Evolutionary conservation across 2,888 invertebrate species (phyloP).

Genomic region (Dolichopus griseipennis): DNA sequence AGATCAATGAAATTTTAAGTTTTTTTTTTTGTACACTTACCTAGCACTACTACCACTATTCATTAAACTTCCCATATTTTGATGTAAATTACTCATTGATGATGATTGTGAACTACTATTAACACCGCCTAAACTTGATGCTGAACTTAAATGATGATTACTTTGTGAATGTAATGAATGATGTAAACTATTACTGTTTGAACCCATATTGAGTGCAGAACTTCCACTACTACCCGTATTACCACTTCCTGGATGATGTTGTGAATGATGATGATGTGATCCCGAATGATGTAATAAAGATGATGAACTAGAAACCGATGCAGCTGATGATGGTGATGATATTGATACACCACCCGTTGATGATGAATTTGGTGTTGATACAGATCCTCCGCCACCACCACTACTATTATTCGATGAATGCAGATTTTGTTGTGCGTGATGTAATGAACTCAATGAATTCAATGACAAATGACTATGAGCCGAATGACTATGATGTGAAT

Average conservation of each 20-base stretch:
- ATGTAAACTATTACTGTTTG: slow-evolving; percentile 16
- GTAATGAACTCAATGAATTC: slow-evolving; percentile 31
- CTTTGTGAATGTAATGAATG: slow-evolving; percentile 30
- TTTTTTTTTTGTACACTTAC: slow-evolving; percentile 24
- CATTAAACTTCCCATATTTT: slow-evolving; percentile 43
- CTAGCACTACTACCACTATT: slow-evolving; percentile 43
- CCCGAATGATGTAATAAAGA: slow-evolving; percentile 21
- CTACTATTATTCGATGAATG: slow-evolving; percentile 17
- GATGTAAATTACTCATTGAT: slow-evolving; percentile 42
- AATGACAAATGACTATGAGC: slow-evolving; percentile 30
- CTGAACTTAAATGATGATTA: slow-evolving; percentile 17
- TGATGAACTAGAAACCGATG: slow-evolving; percentile 12
- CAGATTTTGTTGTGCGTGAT: slow-evolving; percentile 24
- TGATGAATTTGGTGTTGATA: slow-evolving; percentile 24
- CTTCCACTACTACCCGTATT: background rate
- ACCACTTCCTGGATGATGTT: slow-evolving; percentile 21
- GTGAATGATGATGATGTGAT: slow-evolving; percentile 22
- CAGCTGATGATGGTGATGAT: slow-evolving; percentile 17
- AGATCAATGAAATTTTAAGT: background rate
- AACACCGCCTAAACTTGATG: slow-evolving; percentile 12
- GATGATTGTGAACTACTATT: slow-evolving; percentile 34
- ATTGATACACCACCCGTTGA: slow-evolving; percentile 16
- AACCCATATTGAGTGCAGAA: background rate
- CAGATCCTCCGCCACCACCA: slow-evolving; percentile 19
- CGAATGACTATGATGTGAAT: slow-evolving; percentile 25